Conservation (phyloP, 2,113 vertebrate species). For the cat (Felis catus) region DNA sequence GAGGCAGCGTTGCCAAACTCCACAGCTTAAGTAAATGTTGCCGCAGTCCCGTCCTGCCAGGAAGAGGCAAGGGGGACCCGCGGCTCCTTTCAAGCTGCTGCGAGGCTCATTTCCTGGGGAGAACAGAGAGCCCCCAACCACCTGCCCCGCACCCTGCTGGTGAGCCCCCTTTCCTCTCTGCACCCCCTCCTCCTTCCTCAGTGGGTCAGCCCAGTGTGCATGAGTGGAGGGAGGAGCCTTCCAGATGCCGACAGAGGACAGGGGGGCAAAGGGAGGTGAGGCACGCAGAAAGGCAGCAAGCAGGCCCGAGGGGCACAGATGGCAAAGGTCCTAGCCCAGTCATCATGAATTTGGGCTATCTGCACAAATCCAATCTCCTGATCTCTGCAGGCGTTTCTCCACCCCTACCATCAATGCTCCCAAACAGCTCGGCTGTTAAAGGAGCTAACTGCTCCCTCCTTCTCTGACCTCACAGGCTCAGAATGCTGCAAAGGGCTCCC, state of each 20-base stretch:
- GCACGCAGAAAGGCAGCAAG: not conserved
- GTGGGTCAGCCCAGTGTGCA: not conserved
- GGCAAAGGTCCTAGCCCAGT: slow-evolving; percentile 45
- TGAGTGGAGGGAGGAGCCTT: not conserved
- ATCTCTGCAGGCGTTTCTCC: slow-evolving; percentile 38
- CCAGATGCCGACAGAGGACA: not conserved
- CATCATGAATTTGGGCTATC: not conserved
- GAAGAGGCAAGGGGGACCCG: slow-evolving; percentile 65
- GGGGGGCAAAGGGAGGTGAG: not conserved
- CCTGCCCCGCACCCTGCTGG: not conserved
- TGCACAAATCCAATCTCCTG: slow-evolving; percentile 12
- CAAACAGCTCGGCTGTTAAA: not conserved
- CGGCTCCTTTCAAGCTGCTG: slow-evolving; percentile 8
- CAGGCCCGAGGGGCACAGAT: slow-evolving; percentile 8
- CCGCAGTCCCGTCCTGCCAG: slow-evolving; percentile 72
- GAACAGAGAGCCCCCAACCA: not conserved
- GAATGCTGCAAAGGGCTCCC: fast-evolving
- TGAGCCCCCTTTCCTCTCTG: not conserved
- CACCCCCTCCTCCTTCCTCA: not conserved
- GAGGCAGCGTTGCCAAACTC: slow-evolving; percentile 67
- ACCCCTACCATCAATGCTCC: not conserved
- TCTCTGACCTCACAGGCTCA: not conserved
- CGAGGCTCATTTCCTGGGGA: not conserved
- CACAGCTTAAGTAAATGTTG: slow-evolving; percentile 83
- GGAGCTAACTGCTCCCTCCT: not conserved